Conservation (phyloP, 2,797 vertebrate species). For the Bovichtus variegatus region DNA sequence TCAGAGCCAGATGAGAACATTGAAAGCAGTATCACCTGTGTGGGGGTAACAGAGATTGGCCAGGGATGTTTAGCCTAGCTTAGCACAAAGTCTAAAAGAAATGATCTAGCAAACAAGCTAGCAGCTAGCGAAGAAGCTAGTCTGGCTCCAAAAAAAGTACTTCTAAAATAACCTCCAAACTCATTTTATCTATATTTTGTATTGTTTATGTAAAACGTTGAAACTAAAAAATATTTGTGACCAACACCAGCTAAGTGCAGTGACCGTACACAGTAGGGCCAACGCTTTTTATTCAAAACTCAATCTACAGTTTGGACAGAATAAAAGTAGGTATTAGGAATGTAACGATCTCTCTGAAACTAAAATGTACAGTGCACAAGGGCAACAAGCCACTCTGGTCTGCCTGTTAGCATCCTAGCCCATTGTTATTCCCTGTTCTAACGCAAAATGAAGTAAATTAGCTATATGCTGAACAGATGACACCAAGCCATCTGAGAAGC, state of each 20-base stretch:
- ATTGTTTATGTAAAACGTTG: not conserved
- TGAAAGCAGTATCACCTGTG: conserved; percentile 16
- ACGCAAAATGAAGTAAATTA: not conserved
- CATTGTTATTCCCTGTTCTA: not conserved
- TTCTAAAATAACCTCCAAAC: not conserved
- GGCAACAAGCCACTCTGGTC: not conserved
- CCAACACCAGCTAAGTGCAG: not conserved
- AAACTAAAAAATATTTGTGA: not conserved
- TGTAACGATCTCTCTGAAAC: not conserved
- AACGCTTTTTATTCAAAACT: not conserved
- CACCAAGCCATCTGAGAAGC: not conserved
- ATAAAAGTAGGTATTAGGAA: not conserved
- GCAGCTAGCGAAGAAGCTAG: not conserved
- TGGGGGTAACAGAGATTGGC: not conserved
- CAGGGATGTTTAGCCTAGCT: not conserved
- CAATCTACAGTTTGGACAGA: not conserved
- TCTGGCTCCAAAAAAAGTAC: not conserved
- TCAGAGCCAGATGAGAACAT: conserved; percentile 5
- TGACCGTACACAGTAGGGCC: not conserved
- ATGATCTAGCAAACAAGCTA: not conserved
- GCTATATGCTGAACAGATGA: not conserved
- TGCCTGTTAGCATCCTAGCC: not conserved
- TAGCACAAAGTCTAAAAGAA: conserved; percentile 5
- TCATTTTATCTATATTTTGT: not conserved
- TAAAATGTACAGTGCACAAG: not conserved